Base-by-base conservation (phyloP, 2,113 vertebrate genomes). In the Tragelaphus buxtoni region DNA sequence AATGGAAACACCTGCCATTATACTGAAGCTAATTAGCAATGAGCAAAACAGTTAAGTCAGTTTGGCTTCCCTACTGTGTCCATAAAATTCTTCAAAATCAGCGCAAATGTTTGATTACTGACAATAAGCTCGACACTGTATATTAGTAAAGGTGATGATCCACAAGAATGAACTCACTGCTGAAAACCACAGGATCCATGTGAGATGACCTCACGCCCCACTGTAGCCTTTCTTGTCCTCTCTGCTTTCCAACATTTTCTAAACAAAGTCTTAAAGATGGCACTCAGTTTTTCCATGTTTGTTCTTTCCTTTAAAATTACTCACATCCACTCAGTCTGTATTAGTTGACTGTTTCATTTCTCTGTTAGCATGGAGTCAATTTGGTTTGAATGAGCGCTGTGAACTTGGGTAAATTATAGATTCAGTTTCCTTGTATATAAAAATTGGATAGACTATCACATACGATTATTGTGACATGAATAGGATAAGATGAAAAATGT, bases 11-110 rank as follows among this genome's bases (percentile, higher is more conserved):
- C 47, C 53, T 97, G 47, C 5, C 12, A 26, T 97, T 94, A 49
- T 63, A 80, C 3, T 88, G 60, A 20, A n/a, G 7, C 28, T 94
- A 93, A 39, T 86, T 92, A 69, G 12, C 76, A 55, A 65, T 93
- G 91, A 84, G 55, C 18, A 88, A 35, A 94, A 94, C 53, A 96
- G 83, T 81, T 84, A 90, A 95, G 95, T 83, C 93, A 86, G 9
- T 88, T 83, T 96, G 60, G 7, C 28, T 96, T 98, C 55, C 51
- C 56, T 91, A 49, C 7, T n/a, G 12, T 72, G 14, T 39, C 96
- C 20, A 90, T 87, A 98, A 97, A 94, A 92, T 20, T 26, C 49
- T 91, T 95, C 55, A 84, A 77, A 90, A 82, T 88, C 10, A 85
- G 72, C 32, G 72, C 56, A 95, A 96, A 65, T 58, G 1, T 82